A percentile compares a stretch with the other conserved stretches of the same genome.
Conservation (phyloP, 1,140 invertebrate species). For the Myzus persicae region DNA sequence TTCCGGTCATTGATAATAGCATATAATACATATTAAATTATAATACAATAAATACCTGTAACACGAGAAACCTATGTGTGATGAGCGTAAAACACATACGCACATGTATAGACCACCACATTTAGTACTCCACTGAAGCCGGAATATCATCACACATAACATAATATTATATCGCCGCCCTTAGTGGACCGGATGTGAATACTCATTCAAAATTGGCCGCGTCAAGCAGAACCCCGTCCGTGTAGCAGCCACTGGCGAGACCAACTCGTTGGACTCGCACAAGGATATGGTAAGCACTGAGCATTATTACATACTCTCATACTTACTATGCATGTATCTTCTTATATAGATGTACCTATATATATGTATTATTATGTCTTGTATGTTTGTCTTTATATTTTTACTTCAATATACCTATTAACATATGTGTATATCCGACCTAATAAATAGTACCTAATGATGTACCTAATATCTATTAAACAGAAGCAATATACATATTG, state of each 20-base stretch:
- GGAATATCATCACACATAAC: neutral
- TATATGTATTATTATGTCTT: neutral
- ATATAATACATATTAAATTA: no score
- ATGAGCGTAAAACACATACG: no score
- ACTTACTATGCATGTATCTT: no score
- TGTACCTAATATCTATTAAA: no score
- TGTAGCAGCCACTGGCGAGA: slow-evolving; percentile 35
- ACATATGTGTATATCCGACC: no score
- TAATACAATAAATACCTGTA: neutral
- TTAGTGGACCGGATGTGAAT: slow-evolving; percentile 37
- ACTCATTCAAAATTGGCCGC: slow-evolving; percentile 55
- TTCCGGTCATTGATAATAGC: neutral
- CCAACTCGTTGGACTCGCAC: slow-evolving; percentile 51
- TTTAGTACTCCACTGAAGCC: neutral
- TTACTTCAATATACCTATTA: no score
- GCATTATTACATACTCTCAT: neutral
- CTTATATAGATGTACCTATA: neutral
- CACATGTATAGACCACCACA: no score
- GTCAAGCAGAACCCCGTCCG: slow-evolving; percentile 55
- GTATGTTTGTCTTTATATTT: no score
- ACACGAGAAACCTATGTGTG: neutral
- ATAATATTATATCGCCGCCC: neutral
- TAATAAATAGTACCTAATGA: no score
- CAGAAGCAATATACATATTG: no score
- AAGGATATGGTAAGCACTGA: slow-evolving; percentile 53